Percentiles rank a stretch among this genome's conserved stretches.
phyloP scores from a whole-genome alignment of 2,797 vertebrate species.

The Cercopithecus mitis region DNA sequence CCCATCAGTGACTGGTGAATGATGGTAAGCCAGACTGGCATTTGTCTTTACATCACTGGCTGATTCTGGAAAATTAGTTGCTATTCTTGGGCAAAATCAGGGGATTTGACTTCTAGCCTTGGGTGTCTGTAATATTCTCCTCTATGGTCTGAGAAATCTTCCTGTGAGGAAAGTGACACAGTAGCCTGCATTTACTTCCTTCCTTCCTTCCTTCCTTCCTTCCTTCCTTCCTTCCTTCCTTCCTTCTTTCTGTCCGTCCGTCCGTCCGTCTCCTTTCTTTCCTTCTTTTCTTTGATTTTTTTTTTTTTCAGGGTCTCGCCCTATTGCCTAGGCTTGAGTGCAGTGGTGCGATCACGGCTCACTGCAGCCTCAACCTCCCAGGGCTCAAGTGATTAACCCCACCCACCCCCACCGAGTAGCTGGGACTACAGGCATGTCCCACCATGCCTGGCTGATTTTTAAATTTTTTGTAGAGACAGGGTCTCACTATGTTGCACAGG shows the following conservation, averaged over 20 bases:
- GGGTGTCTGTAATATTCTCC: background rate
- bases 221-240: too few species aligned
- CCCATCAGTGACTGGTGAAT: background rate
- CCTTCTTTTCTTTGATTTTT: background rate
- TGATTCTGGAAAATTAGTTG: conserved; percentile 30
- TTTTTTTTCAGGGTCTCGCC: too few species aligned
- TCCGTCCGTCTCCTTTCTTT: too few species aligned
- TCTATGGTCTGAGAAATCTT: background rate
- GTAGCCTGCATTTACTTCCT: background rate
- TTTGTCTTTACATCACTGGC: background rate
- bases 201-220: too few species aligned
- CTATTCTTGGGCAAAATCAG: background rate
- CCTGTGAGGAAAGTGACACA: background rate
- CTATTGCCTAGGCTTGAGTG: too few species aligned
- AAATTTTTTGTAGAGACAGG: background rate
- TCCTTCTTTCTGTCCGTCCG: too few species aligned
- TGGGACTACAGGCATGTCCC: background rate
- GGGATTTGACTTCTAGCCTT: background rate
- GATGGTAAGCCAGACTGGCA: background rate
- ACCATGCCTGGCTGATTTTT: background rate
- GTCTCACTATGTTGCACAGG: background rate
- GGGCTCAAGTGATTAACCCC: background rate
- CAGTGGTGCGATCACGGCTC: too few species aligned
- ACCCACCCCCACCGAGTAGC: background rate
- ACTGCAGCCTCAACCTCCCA: too few species aligned